Evolutionary conservation across 1,140 invertebrate species (phyloP).

Genomic region (Solenopsis fugax): DNA sequence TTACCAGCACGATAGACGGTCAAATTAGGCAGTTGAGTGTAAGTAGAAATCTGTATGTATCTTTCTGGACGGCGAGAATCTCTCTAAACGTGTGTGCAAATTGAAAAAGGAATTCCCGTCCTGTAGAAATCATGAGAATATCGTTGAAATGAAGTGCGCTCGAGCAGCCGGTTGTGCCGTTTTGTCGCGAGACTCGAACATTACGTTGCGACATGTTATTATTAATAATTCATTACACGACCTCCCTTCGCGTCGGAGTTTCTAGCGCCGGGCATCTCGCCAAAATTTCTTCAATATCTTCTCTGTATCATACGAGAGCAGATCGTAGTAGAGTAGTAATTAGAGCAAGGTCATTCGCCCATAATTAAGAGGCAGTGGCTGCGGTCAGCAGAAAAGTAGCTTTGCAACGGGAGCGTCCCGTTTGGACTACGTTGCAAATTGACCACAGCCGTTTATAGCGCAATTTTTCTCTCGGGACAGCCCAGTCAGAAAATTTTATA

Average conservation of each 20-base stretch:
- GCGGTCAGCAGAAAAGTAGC: too few relatives aligned
- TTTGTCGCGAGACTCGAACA: constrained; percentile 16
- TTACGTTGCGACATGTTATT: constrained; percentile 66
- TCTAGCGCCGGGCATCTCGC: constrained; percentile 72
- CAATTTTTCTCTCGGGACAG: too few relatives aligned
- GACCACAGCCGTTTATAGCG: too few relatives aligned
- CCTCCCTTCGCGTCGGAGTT: constrained; percentile 69
- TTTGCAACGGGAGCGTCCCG: too few relatives aligned
- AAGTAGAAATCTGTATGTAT: constrained; percentile 66
- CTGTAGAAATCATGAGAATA: neutral
- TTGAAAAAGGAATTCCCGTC: neutral
- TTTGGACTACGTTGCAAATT: too few relatives aligned
- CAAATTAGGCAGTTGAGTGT: constrained; percentile 82
- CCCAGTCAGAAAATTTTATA: too few relatives aligned
- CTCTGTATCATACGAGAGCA: constrained; percentile 30
- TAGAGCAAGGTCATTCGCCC: constrained; percentile 31
- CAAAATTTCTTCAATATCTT: constrained; percentile 64
- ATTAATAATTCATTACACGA: constrained; percentile 79
- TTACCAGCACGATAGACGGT: constrained; percentile 88
- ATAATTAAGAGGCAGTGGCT: neutral
- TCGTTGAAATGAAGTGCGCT: neutral
- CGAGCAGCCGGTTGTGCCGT: neutral
- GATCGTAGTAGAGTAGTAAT: constrained; percentile 16
- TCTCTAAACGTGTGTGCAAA: neutral
- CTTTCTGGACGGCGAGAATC: neutral